A percentile compares a stretch with the other conserved stretches of the same genome.
Conservation (phyloP, 2,797 vertebrate species). For the Ispidina picta region DNA sequence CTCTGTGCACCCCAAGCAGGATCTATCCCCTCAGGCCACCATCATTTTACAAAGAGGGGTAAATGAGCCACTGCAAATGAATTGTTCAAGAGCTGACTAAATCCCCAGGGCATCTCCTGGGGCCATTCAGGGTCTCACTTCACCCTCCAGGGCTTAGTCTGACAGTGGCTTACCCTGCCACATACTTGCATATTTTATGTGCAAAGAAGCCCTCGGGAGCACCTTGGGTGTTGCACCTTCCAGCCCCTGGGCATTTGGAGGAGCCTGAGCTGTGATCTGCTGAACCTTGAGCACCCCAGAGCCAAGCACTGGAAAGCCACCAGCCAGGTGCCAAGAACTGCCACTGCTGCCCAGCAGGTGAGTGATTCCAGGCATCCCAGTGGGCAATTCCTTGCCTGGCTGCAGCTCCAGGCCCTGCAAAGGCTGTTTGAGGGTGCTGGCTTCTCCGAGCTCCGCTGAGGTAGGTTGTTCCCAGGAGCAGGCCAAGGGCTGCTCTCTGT, state of each 20-base stretch:
- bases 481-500: background rate
- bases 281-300: background rate
- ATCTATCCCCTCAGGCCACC: background rate
- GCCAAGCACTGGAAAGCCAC: background rate
- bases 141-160: background rate
- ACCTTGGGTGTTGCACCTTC: fast-evolving
- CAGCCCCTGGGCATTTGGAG: background rate
- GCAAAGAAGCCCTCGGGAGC: background rate
- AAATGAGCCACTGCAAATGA: background rate
- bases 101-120: background rate
- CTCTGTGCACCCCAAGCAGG: background rate
- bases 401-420: background rate
- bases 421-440: background rate
- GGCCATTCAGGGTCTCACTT: background rate
- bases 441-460: fast-evolving
- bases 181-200: background rate
- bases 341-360: background rate
- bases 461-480: background rate
- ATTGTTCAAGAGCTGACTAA: background rate
- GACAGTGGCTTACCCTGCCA: background rate
- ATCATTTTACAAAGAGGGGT: background rate
- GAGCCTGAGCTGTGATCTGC: background rate
- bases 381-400: fast-evolving
- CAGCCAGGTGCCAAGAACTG: background rate
- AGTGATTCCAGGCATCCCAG: background rate